A percentile compares a stretch with the other conserved stretches of the same genome.
Evolutionary conservation across 2,888 invertebrate species (phyloP).

Genomic region (Platerodrilus igneus): DNA sequence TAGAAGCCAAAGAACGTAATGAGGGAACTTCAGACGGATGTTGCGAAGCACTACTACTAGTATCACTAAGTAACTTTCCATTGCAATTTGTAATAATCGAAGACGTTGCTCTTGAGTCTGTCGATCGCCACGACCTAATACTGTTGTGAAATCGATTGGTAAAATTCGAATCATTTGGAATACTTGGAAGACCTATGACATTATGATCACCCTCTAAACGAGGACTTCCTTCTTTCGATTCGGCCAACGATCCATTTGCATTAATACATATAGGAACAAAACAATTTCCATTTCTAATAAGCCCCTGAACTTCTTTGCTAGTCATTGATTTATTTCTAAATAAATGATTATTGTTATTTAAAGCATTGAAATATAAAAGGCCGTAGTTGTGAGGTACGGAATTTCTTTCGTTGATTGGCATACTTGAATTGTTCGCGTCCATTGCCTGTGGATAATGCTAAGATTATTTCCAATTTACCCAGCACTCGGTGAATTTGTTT

Average conservation of each 20-base stretch:
- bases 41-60: constrained; percentile 51
- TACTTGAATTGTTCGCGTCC: constrained; percentile 27
- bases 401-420: constrained; percentile 25
- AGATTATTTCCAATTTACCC: constrained; percentile 28
- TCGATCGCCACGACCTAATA: constrained; percentile 15
- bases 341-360: constrained; percentile 10
- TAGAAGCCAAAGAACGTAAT: constrained; percentile 74
- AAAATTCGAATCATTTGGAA: constrained; percentile 15
- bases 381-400: constrained; percentile 18
- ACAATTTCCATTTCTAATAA: no score
- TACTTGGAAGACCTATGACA: constrained; percentile 13
- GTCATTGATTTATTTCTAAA: constrained; percentile 12
- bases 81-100: no score
- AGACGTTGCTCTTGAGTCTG: constrained; percentile 3
- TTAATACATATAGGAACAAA: no score
- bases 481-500: no score
- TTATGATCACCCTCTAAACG: constrained; percentile 15
- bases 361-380: constrained; percentile 26
- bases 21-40: constrained; percentile 64
- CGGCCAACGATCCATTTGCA: no score
- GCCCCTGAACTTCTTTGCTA: constrained; percentile 16
- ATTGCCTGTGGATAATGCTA: constrained; percentile 27
- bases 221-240: constrained; percentile 8
- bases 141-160: constrained; percentile 13
- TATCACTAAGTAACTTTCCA: constrained; percentile 47